Conservation (phyloP, 2,797 vertebrate species). For the Myotis myotis region DNA sequence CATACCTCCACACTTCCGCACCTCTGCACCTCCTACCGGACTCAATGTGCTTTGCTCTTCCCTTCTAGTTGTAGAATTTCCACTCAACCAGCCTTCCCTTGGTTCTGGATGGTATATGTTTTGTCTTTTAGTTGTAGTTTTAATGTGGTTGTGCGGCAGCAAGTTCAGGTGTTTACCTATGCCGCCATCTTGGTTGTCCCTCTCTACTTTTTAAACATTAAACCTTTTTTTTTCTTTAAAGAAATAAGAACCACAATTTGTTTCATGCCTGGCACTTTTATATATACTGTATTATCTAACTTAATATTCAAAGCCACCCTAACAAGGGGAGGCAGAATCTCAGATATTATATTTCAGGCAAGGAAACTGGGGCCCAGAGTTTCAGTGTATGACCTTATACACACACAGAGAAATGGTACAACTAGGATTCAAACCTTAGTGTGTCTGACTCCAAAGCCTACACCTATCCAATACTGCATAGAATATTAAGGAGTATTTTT, state of each 20-base stretch:
- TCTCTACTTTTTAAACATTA: conserved; percentile 13
- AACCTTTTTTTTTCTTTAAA: neutral
- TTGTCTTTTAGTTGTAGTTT: too few relatives aligned
- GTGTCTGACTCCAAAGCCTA: neutral
- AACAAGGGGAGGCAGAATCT: neutral
- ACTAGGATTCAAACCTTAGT: neutral
- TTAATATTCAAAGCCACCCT: neutral
- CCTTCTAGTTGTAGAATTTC: too few relatives aligned
- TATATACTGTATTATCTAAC: neutral
- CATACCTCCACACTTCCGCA: too few relatives aligned
- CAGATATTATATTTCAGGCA: neutral
- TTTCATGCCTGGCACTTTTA: neutral
- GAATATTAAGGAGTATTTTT: neutral
- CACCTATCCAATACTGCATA: neutral
- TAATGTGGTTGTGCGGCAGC: too few relatives aligned
- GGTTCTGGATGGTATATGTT: too few relatives aligned
- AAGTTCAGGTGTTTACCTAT: too few relatives aligned
- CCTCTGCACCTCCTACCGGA: too few relatives aligned
- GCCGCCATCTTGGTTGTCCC: too few relatives aligned
- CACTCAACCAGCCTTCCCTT: too few relatives aligned
- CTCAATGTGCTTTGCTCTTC: too few relatives aligned
- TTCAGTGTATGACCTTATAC: neutral
- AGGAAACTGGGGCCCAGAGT: neutral
- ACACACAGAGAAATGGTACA: neutral
- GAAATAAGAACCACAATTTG: neutral